Conservation (phyloP, 1,140 invertebrate genomes). For the Drosophila suzukii region DNA sequence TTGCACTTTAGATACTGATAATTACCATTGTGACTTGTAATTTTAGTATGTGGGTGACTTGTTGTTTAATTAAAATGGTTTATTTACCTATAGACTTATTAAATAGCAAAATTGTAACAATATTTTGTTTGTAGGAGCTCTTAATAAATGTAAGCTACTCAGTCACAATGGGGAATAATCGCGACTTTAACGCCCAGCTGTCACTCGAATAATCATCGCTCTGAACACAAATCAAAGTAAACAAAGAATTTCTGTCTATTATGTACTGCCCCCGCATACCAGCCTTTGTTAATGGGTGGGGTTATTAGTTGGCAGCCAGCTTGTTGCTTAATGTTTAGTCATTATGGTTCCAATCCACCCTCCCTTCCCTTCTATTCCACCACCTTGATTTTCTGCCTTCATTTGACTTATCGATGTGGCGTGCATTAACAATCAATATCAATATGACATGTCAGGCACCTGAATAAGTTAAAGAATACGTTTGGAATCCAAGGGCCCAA, state of each 20-base stretch:
- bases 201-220: constrained; percentile 36
- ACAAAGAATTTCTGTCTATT: constrained; percentile 25
- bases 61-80: too few species aligned
- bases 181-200: constrained; percentile 1
- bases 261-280: constrained; percentile 1
- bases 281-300: constrained; percentile 21
- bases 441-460: constrained; percentile 56
- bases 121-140: too few species aligned
- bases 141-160: not conserved
- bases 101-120: too few species aligned
- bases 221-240: constrained; percentile 31
- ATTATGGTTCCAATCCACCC: constrained; percentile 6
- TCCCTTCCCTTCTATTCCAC: constrained; percentile 6
- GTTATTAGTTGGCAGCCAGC: constrained; percentile 27
- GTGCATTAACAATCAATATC: constrained; percentile 79
- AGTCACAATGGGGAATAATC: constrained; percentile 14
- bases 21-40: not conserved
- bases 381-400: constrained; percentile 10
- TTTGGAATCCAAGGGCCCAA: not conserved
- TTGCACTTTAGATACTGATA: not conserved
- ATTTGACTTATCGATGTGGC: constrained; percentile 55
- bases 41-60: too few species aligned
- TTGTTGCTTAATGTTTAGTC: constrained; percentile 42
- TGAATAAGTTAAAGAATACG: constrained; percentile 15
- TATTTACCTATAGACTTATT: too few species aligned